Base-by-base conservation (phyloP, 2,113 vertebrate species). In the Cyprinodon brontotheroides region DNA sequence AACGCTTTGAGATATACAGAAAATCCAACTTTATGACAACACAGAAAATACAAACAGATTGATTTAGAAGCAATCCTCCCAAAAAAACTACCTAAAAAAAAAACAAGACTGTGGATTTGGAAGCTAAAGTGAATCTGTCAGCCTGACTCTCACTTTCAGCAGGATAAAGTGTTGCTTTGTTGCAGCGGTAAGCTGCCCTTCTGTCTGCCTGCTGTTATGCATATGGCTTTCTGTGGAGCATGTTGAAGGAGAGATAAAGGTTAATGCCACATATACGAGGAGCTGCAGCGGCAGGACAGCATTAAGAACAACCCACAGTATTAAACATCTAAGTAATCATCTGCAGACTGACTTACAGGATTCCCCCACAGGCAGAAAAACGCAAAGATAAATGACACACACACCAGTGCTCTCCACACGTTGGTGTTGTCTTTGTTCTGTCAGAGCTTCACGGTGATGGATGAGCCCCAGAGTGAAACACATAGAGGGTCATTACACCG, bases 161-260 rank as follows among this genome's bases (percentile, higher is more conserved):
- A 72, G 86, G 83, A 89, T 80, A 39, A 82, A 88, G 77, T 70
- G 80, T 57, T 70, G 81, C 85, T 83, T 75, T 87, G 85, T 78
- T 78, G 86, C 78, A 74, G 85, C 73, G 76, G 63, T 84, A 79
- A 90, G 82, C 77, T 77, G 72, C 75, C 70, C 74, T 40, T 57
- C 81, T 68, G 48, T 38, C 78, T 62, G 39, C 68, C 41, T 40
- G 40, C 77, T 38, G 17, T 50, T 78, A 68, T 84, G 78, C 66
- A 74, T 29, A 59, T 61, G 77, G 80, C 77, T 79, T 72, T 75
- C n/a, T 40, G 80, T 77, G 72, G 76, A 78, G 84, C 67, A 38
- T 65, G 82, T 22, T 89, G 82, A 89, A 90, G 91, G 89, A 84
- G 86, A 93, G 82, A 88, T 90, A 90, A 89, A 94, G 92, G 92